Evolutionary conservation across 2,113 vertebrate genomes (phyloP), one percentile per base, ranked within the genome.

Genomic region (Lipophrys pholis): DNA sequence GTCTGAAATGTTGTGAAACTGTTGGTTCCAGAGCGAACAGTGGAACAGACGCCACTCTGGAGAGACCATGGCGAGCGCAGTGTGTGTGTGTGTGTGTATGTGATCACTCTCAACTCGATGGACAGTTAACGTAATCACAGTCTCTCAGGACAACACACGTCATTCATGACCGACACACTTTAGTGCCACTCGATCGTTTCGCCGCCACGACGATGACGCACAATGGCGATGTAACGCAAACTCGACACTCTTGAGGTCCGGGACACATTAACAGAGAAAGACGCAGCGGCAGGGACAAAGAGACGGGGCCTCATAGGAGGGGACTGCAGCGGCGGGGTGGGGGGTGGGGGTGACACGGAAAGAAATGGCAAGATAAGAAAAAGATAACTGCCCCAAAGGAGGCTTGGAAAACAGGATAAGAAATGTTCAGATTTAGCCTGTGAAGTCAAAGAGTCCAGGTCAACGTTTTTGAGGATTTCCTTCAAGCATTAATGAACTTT

Each of bases 71-170:
- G n/a, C n/a, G n/a, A n/a, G n/a, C n/a, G n/a, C n/a, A n/a, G n/a
- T n/a, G 21, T 30, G 21, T 30, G 21, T 30, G 21, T 30, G 21
- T 30, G 21, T 30, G 21, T 30, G 21, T 30, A 4, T 30, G 21
- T 35, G 45, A 78, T 78, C 11, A 12, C 3, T 62, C 50, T 35
- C 78, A 85, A 88, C 80, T 68, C 42, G 69, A 88, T 46, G 78
- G 40, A 73, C 40, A 8, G 55, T 21, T 73, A 69, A 90, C 82
- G 63, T 14, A 61, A 80, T 86, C 76, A 68, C 69, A 41, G 69
- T 57, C 70, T 72, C 50, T 69, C 56, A 53, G 78, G 41, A 67
- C 76, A 11, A 1, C 35, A 15, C 0, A 2, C 64, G 70, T 63
- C 54, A 66, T 55, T 21, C 12, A 39, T n/a, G 45, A 36, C 53